phyloP scores from a whole-genome alignment of 2,113 vertebrate genomes.

The Rissa tridactyla region DNA sequence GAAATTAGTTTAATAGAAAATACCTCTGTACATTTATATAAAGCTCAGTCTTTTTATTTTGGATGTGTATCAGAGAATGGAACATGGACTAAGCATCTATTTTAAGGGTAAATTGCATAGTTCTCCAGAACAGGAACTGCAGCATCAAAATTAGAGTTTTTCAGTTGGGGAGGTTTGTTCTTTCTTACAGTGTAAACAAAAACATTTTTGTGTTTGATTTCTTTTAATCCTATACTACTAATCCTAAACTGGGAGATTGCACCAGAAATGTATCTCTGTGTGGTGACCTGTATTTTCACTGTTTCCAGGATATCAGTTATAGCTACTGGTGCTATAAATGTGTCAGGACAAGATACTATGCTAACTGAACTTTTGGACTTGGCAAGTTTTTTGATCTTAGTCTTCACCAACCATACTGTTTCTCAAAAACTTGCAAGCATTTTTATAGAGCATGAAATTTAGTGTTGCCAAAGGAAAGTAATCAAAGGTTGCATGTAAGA shows the following conservation, averaged over 20 bases:
- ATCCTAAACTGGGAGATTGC: too few relatives aligned
- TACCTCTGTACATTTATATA: background rate
- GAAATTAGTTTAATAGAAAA: background rate
- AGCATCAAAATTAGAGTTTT: background rate
- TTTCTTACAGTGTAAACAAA: background rate
- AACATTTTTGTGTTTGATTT: background rate
- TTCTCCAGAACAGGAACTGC: background rate
- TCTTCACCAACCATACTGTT: background rate
- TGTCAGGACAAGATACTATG: background rate
- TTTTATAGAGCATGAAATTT: background rate
- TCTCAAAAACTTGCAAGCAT: background rate
- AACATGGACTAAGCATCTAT: background rate
- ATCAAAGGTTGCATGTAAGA: background rate
- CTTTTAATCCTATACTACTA: background rate
- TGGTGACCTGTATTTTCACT: background rate
- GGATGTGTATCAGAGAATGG: background rate
- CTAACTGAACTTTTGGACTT: background rate
- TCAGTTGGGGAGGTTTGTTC: background rate
- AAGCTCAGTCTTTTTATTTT: background rate
- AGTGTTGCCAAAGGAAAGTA: background rate
- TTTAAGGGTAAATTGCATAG: background rate
- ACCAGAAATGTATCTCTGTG: background rate
- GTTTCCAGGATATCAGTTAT: background rate
- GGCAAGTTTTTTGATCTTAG: background rate
- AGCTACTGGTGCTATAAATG: background rate